Conservation (phyloP, 2,888 invertebrate genomes). For the Lottia gigantea region DNA sequence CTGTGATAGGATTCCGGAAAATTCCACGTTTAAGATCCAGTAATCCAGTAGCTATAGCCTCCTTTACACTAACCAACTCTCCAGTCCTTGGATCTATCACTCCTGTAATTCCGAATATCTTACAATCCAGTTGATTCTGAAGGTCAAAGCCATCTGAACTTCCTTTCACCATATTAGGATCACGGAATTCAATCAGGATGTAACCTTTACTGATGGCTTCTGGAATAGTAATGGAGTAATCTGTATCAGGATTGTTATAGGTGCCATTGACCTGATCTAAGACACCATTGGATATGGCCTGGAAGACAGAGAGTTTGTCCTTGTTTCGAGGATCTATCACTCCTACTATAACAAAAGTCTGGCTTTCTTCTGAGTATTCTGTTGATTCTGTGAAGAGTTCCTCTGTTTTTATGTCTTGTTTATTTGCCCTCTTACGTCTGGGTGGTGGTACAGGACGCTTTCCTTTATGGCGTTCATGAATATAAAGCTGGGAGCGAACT, state of each 20-base stretch:
- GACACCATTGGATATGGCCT: conserved; percentile 60
- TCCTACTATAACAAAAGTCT: conserved; percentile 56
- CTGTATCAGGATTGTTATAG: conserved; percentile 58
- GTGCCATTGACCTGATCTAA: conserved; percentile 59
- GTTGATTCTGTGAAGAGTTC: conserved; percentile 20
- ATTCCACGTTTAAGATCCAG: conserved; percentile 79
- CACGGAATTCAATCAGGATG: conserved; percentile 54
- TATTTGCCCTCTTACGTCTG: conserved; percentile 30
- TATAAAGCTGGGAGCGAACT: conserved; percentile 53
- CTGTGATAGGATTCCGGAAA: conserved; percentile 69
- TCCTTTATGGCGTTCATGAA: conserved; percentile 50
- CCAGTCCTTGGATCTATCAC: conserved; percentile 60
- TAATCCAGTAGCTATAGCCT: conserved; percentile 81
- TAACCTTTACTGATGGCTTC: conserved; percentile 64
- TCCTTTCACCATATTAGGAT: conserved; percentile 42
- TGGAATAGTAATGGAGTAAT: conserved; percentile 58
- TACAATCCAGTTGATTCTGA: conserved; percentile 7
- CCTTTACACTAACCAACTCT: conserved; percentile 76
- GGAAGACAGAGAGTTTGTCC: conserved; percentile 56
- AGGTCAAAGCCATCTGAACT: conserved; percentile 21
- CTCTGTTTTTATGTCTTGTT: conserved; percentile 1
- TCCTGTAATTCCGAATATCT: conserved; percentile 49
- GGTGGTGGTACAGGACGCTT: conserved; percentile 42
- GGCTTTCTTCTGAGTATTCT: conserved; percentile 39
- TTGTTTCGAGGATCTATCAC: conserved; percentile 61